Conservation (phyloP, 2,797 vertebrate species). For the Holocentrus rufus region DNA sequence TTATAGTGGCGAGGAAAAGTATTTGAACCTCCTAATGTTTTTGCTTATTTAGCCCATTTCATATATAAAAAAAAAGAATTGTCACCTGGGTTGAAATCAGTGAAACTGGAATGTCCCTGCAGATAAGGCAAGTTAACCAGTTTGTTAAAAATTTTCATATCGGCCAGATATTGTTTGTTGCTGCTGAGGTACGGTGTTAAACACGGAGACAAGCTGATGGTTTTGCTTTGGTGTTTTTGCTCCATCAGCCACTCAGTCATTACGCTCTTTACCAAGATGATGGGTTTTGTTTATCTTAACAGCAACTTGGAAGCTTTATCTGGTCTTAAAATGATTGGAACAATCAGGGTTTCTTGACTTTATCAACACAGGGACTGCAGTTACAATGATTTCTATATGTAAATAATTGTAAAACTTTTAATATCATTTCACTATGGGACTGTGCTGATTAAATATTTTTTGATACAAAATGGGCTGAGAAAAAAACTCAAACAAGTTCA, state of each 20-base stretch:
- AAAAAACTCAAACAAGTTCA: constrained; percentile 41
- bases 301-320: constrained; percentile 3
- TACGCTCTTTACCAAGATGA: not conserved
- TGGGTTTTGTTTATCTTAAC: no score
- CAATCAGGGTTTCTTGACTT: constrained; percentile 33
- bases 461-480: constrained; percentile 54
- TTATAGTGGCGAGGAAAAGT: constrained; percentile 41
- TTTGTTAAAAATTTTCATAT: constrained; percentile 8
- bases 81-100: constrained; percentile 43
- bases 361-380: constrained; percentile 19
- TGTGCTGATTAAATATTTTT: constrained; percentile 30
- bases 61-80: constrained; percentile 26
- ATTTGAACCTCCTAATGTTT: constrained; percentile 51
- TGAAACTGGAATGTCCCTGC: constrained; percentile 48
- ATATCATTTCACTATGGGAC: constrained; percentile 47
- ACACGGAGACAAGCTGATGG: not conserved
- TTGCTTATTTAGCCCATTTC: constrained; percentile 51
- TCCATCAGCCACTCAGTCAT: not conserved
- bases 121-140: constrained; percentile 17
- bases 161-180: constrained; percentile 30
- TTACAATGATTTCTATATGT: constrained; percentile 63
- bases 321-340: constrained; percentile 9
- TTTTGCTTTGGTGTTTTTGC: not conserved
- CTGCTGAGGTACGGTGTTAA: not conserved
- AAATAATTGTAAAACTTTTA: constrained; percentile 61